Percentiles rank a stretch among this genome's conserved stretches.
Conservation (phyloP, 2,888 invertebrate species). For the Pyrrhosoma nymphula region DNA sequence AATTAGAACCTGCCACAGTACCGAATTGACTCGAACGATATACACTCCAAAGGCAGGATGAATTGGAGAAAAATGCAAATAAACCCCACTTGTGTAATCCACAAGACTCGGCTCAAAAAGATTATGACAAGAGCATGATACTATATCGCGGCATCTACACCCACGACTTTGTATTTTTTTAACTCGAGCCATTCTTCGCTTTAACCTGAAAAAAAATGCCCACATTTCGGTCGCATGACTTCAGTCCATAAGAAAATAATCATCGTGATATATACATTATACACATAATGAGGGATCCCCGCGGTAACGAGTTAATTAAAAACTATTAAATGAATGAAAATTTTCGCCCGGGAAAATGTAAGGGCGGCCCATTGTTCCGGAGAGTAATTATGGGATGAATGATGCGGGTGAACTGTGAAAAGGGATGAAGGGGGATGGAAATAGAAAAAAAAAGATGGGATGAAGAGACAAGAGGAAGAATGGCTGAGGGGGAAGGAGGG, state of each 20-base stretch:
- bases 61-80: too few species aligned
- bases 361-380: slow-evolving; percentile 21
- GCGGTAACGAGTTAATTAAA: slow-evolving; percentile 49
- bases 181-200: neutral
- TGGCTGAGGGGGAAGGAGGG: neutral
- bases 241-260: slow-evolving; percentile 46
- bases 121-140: neutral
- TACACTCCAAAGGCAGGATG: neutral
- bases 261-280: slow-evolving; percentile 15
- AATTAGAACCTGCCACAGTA: neutral
- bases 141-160: neutral
- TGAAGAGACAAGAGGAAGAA: neutral
- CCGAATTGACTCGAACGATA: neutral
- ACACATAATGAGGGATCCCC: slow-evolving; percentile 20
- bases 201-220: neutral
- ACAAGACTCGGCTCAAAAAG: neutral
- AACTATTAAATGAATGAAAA: slow-evolving; percentile 37
- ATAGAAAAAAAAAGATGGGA: neutral
- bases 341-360: slow-evolving; percentile 1
- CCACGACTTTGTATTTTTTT: neutral
- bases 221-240: slow-evolving; percentile 41
- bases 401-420: slow-evolving; percentile 25
- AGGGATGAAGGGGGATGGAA: neutral
- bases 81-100: neutral
- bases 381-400: slow-evolving; percentile 46